Conservation (phyloP, 2,797 vertebrate species). For the Poeciliopsis presidionis region DNA sequence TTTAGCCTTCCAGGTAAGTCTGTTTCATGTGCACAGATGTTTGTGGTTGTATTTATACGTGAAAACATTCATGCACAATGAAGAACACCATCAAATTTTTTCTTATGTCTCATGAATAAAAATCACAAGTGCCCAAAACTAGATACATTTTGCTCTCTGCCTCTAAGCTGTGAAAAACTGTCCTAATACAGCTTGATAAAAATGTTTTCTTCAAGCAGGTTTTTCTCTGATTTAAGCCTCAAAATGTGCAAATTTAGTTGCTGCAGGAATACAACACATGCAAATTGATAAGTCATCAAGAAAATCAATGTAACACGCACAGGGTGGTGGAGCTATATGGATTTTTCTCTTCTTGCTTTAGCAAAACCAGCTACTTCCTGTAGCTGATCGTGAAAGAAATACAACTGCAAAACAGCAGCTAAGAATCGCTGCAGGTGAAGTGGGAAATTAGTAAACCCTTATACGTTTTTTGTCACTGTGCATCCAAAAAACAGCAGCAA, state of each 20-base stretch:
- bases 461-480: constrained; percentile 46
- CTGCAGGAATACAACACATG: constrained; percentile 49
- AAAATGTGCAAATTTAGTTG: constrained; percentile 36
- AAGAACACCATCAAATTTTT: constrained; percentile 30
- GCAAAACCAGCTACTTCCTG: constrained; percentile 68
- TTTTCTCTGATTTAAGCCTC: constrained; percentile 47
- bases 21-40: background rate
- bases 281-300: constrained; percentile 68
- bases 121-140: constrained; percentile 3
- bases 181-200: constrained; percentile 31
- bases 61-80: constrained; percentile 1
- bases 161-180: background rate
- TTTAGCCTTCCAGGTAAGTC: background rate
- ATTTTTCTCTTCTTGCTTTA: constrained; percentile 68
- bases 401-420: constrained; percentile 29
- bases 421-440: constrained; percentile 41
- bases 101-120: constrained; percentile 32
- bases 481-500: constrained; percentile 16
- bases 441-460: constrained; percentile 8
- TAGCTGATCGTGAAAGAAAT: constrained; percentile 55
- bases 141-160: constrained; percentile 9
- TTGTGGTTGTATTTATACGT: background rate
- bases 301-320: constrained; percentile 70
- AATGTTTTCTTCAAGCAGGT: constrained; percentile 33
- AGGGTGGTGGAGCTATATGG: constrained; percentile 62